Evolutionary conservation across 2,888 invertebrate genomes (phyloP), one percentile per base, ranked within the genome.

Genomic region (Dasypogon diadema): DNA sequence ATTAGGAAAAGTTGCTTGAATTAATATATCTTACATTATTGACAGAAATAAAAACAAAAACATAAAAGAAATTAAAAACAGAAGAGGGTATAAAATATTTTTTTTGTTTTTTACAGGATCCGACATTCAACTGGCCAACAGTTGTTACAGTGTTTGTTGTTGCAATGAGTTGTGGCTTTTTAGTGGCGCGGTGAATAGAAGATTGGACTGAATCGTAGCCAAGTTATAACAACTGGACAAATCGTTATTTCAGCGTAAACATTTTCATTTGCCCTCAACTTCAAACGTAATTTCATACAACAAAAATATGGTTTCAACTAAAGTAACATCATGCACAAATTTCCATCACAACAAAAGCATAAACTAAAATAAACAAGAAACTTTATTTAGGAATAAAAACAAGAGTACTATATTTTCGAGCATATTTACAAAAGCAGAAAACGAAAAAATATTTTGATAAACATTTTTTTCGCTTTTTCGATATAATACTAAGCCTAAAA

Each of bases 151-250:
- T 86, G 2, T 84, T 86, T 68, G 85, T 86, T 56, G 82, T 86
- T 77, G 86, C 86, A 79, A 85, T 86, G 81, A 86, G 86, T 70
- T 86, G 86, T 81, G 86, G 86, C 70, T 85, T 85, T 78, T 83
- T 86, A 74, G 86, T 85, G 72, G 84, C 86, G 77, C 86, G 86
- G 84, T 86, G 85, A 86, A 83, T 82, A 55, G 2, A 51, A 30
- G 12, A 24, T 14, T 60, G n/a, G 14, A 26, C 21, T 48, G 12
- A 30, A 42, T 37, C 46, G 48, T 60, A 37, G 16, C 24, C 58
- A 24, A 58, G 26, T 30, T 42, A 21, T 42, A 63, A 42, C 26
- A 63, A 21, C 18, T 22, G 12, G n/a, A 14, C 18, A 18, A 8
- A 42, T 3, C 6, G 14, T 24, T 56, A 26, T 24, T 24, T 3